phyloP scores from a whole-genome alignment of 2,888 invertebrate genomes.

The Maniola hyperantus region DNA sequence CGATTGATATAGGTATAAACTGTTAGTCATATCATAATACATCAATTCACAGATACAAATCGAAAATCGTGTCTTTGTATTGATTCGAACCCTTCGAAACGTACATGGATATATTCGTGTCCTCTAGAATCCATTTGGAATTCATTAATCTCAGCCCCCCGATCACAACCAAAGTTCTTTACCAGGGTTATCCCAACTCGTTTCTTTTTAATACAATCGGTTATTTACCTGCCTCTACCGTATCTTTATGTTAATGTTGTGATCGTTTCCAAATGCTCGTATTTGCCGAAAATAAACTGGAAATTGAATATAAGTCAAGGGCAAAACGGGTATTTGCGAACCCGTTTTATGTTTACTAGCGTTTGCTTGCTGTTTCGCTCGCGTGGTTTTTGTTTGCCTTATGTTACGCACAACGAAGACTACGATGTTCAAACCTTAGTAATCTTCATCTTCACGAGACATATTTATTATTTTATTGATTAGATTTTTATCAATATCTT shows the following conservation, averaged over 20 bases:
- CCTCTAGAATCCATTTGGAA: constrained; percentile 47
- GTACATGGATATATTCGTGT: background rate
- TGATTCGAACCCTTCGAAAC: constrained; percentile 35
- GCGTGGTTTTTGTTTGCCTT: background rate
- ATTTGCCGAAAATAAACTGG: constrained; percentile 28
- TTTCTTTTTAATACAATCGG: constrained; percentile 28
- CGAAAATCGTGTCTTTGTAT: constrained; percentile 46
- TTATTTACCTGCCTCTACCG: constrained; percentile 32
- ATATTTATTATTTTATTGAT: too few relatives aligned
- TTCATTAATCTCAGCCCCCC: constrained; percentile 58
- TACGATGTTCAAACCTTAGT: too few relatives aligned
- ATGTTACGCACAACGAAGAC: background rate
- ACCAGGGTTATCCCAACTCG: constrained; percentile 42
- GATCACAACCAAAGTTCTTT: constrained; percentile 50
- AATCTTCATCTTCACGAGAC: too few relatives aligned
- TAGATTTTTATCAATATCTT: background rate
- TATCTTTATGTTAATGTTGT: constrained; percentile 28
- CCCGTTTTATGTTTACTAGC: background rate
- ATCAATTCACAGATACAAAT: background rate
- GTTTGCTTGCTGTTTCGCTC: background rate
- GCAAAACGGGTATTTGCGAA: background rate
- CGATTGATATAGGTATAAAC: background rate
- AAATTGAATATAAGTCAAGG: constrained; percentile 27
- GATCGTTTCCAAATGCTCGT: constrained; percentile 18
- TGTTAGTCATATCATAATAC: background rate